Evolutionary conservation across 1,140 invertebrate species (phyloP), one percentile per base, ranked within the genome.

Genomic region (Mactra quadrangularis): DNA sequence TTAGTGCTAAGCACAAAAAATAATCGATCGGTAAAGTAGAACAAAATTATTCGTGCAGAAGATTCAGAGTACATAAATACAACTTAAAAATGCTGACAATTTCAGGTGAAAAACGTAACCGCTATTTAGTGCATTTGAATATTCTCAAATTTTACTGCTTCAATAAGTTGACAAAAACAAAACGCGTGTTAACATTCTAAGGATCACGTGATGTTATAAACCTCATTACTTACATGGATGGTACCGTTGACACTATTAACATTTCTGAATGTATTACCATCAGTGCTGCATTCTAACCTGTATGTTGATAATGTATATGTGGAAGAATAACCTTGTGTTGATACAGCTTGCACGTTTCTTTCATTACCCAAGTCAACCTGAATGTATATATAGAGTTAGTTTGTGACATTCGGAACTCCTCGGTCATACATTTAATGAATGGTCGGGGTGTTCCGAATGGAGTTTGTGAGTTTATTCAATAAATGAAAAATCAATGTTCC

Each of bases 241-340:
- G 57, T 77, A 3, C 74, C 74, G 38, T 77, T 77, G 7, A 41
- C 47, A 15, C 29, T 25, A 17, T 47, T 47, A 25, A 82, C 66
- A 60, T 64, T 19, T 7, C 25, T 47, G 57, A 87, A 87, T 6
- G 35, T 60, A 31, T 87, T 85, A 19, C 86, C 86, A 60, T 87
- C 81, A n/a, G 71, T 29, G 45, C 86, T 87, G 71, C 85, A 87
- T 29, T 75, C 47, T 15, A 87, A 47, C 7, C 71, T n/a, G 62
- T 72, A 87, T 0, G 75, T 66, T 9, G 75, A 27, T 17, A 82
- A 77, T 13, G 84, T 82, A 41, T 66, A 84, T 3, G 83, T 72
- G 0, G 82, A 75, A n/a, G 85, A 75, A 47, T 86, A 78, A 3
- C 85, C 85, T 47, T 86, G 85, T n/a, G 79, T 86, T n/a, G 82